phyloP scores from a whole-genome alignment of 1,140 invertebrate genomes.

The Drosophila asahinai region DNA sequence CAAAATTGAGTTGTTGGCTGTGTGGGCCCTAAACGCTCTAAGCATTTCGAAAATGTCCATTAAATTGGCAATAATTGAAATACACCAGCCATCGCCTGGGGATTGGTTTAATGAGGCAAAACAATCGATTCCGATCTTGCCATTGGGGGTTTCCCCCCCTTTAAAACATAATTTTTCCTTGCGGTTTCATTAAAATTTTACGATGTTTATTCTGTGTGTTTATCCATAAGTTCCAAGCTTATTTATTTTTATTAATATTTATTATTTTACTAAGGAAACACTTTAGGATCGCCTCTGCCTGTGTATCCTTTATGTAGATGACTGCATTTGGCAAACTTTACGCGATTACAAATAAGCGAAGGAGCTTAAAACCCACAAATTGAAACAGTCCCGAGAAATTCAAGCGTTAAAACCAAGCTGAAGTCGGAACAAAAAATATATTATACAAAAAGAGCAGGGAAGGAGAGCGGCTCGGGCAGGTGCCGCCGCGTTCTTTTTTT shows the following conservation, averaged over 20 bases:
- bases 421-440: constrained; percentile 35
- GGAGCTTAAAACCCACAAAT: constrained; percentile 14
- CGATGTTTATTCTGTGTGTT: constrained; percentile 2
- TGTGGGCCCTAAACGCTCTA: constrained; percentile 6
- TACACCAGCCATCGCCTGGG: background rate
- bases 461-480: constrained; percentile 13
- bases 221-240: background rate
- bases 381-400: constrained; percentile 57
- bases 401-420: constrained; percentile 60
- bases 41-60: constrained; percentile 20
- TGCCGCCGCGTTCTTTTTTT: constrained; percentile 13
- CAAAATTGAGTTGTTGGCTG: constrained; percentile 45
- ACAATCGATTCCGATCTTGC: constrained; percentile 5
- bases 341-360: constrained; percentile 49
- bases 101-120: constrained; percentile 10
- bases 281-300: background rate
- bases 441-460: constrained; percentile 9
- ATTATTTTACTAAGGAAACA: background rate
- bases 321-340: constrained; percentile 27
- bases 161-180: background rate
- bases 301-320: constrained; percentile 23
- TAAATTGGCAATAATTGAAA: constrained; percentile 23
- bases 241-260: background rate
- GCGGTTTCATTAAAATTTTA: constrained; percentile 1
- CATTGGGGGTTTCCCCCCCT: too few species aligned